Evolutionary conservation across 1,140 invertebrate genomes (phyloP).

Genomic region (Sipha flava): DNA sequence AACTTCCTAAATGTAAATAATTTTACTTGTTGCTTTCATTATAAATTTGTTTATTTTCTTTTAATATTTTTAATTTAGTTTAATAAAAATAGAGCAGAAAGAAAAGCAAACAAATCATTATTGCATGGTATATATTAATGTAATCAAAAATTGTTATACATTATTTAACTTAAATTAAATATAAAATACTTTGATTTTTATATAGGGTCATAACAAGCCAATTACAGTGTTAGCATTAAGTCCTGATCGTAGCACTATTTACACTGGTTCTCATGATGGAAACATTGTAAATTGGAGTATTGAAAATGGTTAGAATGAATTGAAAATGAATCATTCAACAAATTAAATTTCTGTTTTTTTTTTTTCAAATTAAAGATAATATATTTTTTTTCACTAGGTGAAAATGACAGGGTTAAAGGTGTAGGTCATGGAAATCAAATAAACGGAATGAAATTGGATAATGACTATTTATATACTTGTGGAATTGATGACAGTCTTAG

Average conservation of each 20-base stretch:
- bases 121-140: too few relatives aligned
- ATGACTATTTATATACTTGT: constrained; percentile 68
- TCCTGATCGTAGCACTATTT: constrained; percentile 67
- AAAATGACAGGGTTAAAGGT: constrained; percentile 68
- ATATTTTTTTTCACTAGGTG: constrained; percentile 45
- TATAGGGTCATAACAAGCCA: constrained; percentile 90
- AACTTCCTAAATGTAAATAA: too few relatives aligned
- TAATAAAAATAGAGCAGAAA: too few relatives aligned
- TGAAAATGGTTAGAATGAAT: constrained; percentile 49
- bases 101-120: too few relatives aligned
- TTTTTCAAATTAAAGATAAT: not conserved
- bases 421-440: constrained; percentile 90
- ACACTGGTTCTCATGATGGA: constrained; percentile 89
- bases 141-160: too few relatives aligned
- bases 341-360: not conserved
- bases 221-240: constrained; percentile 84
- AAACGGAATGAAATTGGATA: constrained; percentile 69
- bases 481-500: constrained; percentile 85
- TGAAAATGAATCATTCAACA: too few relatives aligned
- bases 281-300: constrained; percentile 82
- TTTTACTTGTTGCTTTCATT: too few relatives aligned
- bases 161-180: too few relatives aligned
- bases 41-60: too few relatives aligned
- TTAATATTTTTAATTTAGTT: too few relatives aligned
- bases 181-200: not conserved